These are phyloP conservation scores for Dasysyrphus albostriatus DNA, from an alignment of 2,888 invertebrate species.

Conservation along the genomic window DNA sequence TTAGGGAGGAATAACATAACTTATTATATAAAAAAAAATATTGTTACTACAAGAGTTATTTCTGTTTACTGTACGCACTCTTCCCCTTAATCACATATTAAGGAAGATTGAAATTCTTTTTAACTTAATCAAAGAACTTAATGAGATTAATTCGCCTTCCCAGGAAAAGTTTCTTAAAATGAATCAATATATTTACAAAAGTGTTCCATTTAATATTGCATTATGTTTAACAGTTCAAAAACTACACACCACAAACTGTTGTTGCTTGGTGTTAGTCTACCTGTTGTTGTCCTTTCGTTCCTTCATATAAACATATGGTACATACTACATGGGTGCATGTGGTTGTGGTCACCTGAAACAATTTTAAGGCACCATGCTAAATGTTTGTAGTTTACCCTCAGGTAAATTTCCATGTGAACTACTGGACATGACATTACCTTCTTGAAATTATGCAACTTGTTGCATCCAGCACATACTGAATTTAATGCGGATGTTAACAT, in stretches of 20 bases:
- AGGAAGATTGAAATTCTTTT: no score
- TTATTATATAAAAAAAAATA: no score
- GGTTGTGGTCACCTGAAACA: background rate
- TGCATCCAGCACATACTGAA: background rate
- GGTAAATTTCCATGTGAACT: background rate
- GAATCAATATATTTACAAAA: no score
- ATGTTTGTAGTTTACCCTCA: background rate
- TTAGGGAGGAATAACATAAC: no score
- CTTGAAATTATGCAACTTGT: background rate
- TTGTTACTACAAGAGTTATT: no score
- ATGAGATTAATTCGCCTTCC: no score
- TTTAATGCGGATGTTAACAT: background rate
- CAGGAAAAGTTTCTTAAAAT: no score
- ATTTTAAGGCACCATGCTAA: background rate
- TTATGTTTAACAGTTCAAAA: background rate
- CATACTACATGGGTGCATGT: background rate
- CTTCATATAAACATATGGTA: background rate
- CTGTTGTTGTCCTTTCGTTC: background rate
- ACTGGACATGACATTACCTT: background rate
- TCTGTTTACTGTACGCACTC: no score
- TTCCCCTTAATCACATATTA: no score
- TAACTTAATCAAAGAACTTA: no score
- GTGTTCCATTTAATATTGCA: background rate
- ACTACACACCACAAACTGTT: background rate
- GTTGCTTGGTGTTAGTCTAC: background rate